phyloP scores from a whole-genome alignment of 2,888 invertebrate genomes.

The Therioaphis trifolii region DNA sequence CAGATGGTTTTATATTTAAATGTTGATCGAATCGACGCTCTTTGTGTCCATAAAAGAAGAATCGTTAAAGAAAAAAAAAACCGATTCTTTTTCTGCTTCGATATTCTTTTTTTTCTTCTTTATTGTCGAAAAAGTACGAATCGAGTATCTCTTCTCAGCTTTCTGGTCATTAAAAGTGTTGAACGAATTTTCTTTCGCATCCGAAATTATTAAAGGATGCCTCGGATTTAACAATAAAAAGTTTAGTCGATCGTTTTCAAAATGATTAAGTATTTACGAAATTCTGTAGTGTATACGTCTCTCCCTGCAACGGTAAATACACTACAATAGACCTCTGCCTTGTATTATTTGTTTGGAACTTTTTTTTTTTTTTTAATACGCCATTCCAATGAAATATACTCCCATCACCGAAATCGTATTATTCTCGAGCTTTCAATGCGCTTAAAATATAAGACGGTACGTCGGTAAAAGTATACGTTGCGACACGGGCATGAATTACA shows the following conservation, averaged over 20 bases:
- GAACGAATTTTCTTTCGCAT: constrained; percentile 6
- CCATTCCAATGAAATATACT: neutral
- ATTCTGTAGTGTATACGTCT: neutral
- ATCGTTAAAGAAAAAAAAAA: constrained; percentile 40
- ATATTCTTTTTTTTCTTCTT: neutral
- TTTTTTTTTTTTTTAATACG: neutral
- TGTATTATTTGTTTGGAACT: neutral
- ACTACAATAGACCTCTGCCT: neutral
- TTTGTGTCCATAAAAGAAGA: constrained; percentile 1
- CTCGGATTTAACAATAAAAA: neutral
- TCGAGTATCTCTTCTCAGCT: neutral
- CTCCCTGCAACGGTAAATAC: neutral
- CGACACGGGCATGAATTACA: neutral
- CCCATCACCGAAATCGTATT: neutral
- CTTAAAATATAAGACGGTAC: neutral
- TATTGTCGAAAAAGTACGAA: neutral
- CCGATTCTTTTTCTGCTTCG: too few relatives aligned
- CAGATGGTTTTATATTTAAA: constrained; percentile 23
- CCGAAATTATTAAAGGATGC: neutral
- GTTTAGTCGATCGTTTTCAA: neutral
- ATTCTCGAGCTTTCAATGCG: neutral
- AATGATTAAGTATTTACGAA: constrained; percentile 42
- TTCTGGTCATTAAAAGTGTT: neutral
- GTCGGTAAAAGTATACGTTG: too few relatives aligned
- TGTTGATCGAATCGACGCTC: constrained; percentile 25